Base-by-base conservation (phyloP, 2,888 invertebrate genomes). In the Sycophila texana region DNA sequence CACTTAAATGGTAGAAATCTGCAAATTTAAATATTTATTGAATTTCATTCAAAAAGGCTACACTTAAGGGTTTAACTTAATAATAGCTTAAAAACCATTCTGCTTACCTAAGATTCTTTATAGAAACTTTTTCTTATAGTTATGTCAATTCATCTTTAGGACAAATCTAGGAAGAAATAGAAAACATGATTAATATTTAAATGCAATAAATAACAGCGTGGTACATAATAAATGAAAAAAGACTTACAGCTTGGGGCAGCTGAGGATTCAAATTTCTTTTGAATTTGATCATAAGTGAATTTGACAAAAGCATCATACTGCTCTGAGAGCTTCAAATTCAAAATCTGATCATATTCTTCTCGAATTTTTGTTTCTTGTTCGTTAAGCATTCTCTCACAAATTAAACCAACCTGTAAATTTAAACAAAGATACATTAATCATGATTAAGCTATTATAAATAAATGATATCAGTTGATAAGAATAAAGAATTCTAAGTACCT, bases 251-350 rank as follows among this genome's bases (percentile, higher is more conserved):
- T 90, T 83, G 90, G 90, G 81, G 88, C 88, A 85, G 89, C 89
- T 82, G 87, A 86, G 79, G 89, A 88, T 85, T 89, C 90, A 79
- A 90, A 90, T 90, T 87, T 87, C 83, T 90, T 95, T 89, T 96
- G 96, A 88, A 99, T 96, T 93, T 99, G 99, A 92, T 99, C 99
- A 87, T 97, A 95, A 86, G 99, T 99, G 92, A 99, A 99, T 92
- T 98, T 98, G 83, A 99, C 98, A 91, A 99, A 99, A 88, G 98
- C 97, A 91, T 99, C 99, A 90, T 99, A 99, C 92, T 99, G 99
- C 92, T 99, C 99, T 82, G 98, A 97, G 85, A 99, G 94, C 92
- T 99, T 99, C 90, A 94, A 94, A 90, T 95, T 96, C 87, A 99
- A 93, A 86, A 98, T 97, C 83, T 95, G 94, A 91, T 99, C 98